Conservation (phyloP, 2,113 vertebrate genomes). For the Perca fluviatilis region DNA sequence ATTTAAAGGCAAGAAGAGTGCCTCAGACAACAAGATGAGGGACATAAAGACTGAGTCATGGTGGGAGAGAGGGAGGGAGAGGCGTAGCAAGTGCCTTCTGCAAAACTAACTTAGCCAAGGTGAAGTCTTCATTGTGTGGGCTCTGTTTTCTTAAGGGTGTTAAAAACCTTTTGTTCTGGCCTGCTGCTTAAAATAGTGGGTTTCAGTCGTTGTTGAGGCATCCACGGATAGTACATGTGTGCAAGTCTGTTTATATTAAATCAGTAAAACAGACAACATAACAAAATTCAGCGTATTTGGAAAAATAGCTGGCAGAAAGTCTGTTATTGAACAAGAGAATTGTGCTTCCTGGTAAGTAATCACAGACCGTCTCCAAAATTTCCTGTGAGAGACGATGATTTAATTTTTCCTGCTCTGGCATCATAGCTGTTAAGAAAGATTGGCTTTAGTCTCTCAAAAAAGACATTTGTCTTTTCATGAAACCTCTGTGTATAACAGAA, state of each 20-base stretch:
- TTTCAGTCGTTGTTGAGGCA: background rate
- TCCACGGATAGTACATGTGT: rapidly evolving
- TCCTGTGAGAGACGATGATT: slow-evolving; percentile 13
- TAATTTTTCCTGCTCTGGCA: slow-evolving; percentile 2
- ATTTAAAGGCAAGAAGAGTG: slow-evolving; percentile 71
- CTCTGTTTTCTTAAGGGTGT: background rate
- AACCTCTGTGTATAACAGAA: background rate
- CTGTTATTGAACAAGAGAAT: background rate
- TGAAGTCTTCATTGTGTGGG: slow-evolving; percentile 33
- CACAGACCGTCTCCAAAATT: background rate
- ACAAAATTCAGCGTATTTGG: background rate
- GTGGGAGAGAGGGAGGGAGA: background rate
- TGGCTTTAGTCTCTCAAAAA: background rate
- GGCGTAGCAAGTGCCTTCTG: slow-evolving; percentile 1
- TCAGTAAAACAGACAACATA: background rate
- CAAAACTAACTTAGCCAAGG: slow-evolving; percentile 21
- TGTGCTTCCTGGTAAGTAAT: background rate
- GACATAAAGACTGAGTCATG: slow-evolving; percentile 49
- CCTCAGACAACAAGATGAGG: slow-evolving; percentile 71
- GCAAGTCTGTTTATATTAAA: background rate
- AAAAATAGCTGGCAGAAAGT: background rate
- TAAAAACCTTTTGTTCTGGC: background rate
- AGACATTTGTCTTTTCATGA: background rate
- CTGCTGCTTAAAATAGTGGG: background rate
- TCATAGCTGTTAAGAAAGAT: slow-evolving; percentile 16